Evolutionary conservation across 2,113 vertebrate species (phyloP).

Genomic region (Agapornis roseicollis): DNA sequence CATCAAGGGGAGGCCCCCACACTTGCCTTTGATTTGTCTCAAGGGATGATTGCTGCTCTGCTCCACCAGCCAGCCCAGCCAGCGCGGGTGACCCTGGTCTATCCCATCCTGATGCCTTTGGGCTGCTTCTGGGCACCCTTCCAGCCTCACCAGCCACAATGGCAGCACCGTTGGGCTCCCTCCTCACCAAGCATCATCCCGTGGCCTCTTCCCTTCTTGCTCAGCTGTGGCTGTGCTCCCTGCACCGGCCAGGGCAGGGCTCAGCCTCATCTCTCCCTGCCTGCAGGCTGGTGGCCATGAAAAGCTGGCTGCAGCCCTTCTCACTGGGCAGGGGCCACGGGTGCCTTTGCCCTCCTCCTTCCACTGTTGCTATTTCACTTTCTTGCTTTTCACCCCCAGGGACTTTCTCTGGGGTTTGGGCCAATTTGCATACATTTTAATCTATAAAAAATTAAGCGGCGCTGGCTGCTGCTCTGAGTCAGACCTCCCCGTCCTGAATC

Average conservation of each 20-base stretch:
- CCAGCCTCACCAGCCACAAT: fast-evolving
- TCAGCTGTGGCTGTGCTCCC: fast-evolving
- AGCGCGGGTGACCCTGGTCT: fast-evolving
- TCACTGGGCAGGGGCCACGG: background rate
- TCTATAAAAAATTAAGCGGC: conserved; percentile 83
- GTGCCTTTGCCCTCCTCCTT: conserved; percentile 8
- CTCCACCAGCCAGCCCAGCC: background rate
- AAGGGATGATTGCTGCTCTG: background rate
- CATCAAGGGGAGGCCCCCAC: conserved; percentile 53
- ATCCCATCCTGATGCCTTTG: background rate
- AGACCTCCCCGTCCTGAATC: conserved; percentile 76
- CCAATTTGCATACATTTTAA: conserved; percentile 84
- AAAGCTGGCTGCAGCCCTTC: background rate
- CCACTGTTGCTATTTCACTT: conserved; percentile 54
- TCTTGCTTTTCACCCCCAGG: conserved; percentile 72
- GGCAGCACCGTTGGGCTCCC: background rate
- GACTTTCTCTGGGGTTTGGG: conserved; percentile 78
- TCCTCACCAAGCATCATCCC: background rate
- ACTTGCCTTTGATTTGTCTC: conserved; percentile 54
- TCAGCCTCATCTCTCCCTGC: background rate
- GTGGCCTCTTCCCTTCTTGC: background rate
- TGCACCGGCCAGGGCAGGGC: background rate
- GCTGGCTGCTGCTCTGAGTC: conserved; percentile 74
- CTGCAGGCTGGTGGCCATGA: background rate
- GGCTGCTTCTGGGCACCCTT: background rate